Evolutionary conservation across 2,888 invertebrate genomes (phyloP), one percentile per base, ranked within the genome.

Genomic region (Anthrax anthrax): DNA sequence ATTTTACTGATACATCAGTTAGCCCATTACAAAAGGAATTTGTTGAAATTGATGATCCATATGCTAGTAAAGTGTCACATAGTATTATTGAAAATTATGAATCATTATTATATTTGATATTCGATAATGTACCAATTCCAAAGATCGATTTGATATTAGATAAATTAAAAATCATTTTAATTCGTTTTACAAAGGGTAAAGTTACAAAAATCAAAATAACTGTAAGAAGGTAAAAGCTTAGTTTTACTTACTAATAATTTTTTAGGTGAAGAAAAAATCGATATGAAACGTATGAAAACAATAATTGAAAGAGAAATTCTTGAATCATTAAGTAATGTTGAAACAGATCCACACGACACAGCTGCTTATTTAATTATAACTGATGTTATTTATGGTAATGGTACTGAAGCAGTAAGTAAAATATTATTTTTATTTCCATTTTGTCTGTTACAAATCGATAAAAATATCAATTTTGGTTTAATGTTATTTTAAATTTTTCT

Each of bases 1-100:
- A 91, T 65, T 68, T 94, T 47, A 84, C 86, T 13, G 85, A 89
- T 57, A 86, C 86, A n/a, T 79, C 91, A 10, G 82, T 87, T 16
- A 83, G 89, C 51, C 90, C 90, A 13, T 70, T 94, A 44, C 85
- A 88, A 59, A 76, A 80, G 56, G 78, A 80, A 58, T 84, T 91
- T 65, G 84, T 90, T 2, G 89, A 90, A 69, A 74, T 78, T 44
- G 79, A 81, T 42, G 84, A 89, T 59, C 87, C 89, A 0, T 77
- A 76, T 54, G 88, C 88, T 18, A 87, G 85, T 58, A 77, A 78
- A 60, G 51, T 52, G 4, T 49, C 51, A 8, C 51, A 50, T 42
- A 44, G 76, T 49, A 60, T 84, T 41, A 72, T 76, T 18, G 85
- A 88, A 65, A 88, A 89, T 66, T 72, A 81, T 2, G 78, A 78